Base-by-base conservation (phyloP, 2,888 invertebrate species). In the Myopa tessellatipennis region DNA sequence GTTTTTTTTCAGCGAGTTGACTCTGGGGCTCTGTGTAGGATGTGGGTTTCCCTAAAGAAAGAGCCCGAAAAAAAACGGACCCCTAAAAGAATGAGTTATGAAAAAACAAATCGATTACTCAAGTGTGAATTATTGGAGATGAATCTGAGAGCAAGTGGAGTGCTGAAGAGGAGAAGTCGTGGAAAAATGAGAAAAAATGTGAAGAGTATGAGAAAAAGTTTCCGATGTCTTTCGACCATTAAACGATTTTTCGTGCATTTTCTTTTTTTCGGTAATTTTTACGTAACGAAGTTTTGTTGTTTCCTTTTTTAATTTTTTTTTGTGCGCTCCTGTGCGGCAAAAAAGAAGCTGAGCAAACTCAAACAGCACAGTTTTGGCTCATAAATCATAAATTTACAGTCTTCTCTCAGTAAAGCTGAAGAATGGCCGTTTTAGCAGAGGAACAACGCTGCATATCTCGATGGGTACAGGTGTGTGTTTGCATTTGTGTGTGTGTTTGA, bases 91-190 rank as follows among this genome's bases (percentile, higher is more conserved):
- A 71, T 34, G 18, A 70, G 34, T 63, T 50, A 63, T 36, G 71
- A 70, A 60, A 14, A 71, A 63, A 76, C 69, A 80, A 80, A 80
- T 80, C 80, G 80, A 79, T 79, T 80, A 80, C 78, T 79, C 78
- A 77, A 75, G 73, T 77, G 78, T 79, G 76, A 80, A 78, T 79
- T 80, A 79, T 80, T 75, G 78, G 34, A 58, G n/a, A 55, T 38
- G 69, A 77, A 60, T 75, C 34, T 34, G 69, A 10, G 10, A 40
- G 38, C 6, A 34, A n/a, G 45, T 10, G 52, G 6, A 63, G 5
- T 45, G 10, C 7, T 8, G 52, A 55, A 45, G 50, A 40, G 74
- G 50, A 36, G 40, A 4, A 26, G 52, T 8, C 12, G 67, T 2
- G 74, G 36, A 18, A 38, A 12, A 26, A 12, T 4, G 12, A 70